Evolutionary conservation across 2,888 invertebrate species (phyloP), one percentile per base, ranked within the genome.

Genomic region (Lasioglossum pauxillum): DNA sequence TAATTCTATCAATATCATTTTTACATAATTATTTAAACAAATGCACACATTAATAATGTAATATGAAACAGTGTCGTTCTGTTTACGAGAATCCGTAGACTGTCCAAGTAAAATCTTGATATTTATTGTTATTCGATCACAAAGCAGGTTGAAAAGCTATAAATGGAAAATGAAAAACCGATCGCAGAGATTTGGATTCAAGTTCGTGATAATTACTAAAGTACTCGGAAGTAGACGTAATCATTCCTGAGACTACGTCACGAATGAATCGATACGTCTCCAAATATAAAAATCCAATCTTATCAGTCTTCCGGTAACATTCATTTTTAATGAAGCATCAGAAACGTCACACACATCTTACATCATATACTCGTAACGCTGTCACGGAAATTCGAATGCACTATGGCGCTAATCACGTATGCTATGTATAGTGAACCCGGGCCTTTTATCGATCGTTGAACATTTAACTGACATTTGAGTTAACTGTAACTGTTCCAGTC

Each of bases 271-370:
- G 64, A 67, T 67, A 35, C 16, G 23, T 35, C 64, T 49, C 44
- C 10, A 57, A 64, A 19, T 19, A 19, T 64, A 64, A 79, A 82
- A 79, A 57, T 35, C n/a, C 67, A 78, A 84, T 88, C 82, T 88
- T 84, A 86, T 88, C 86, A 78, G 12, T 35, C 75, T 80, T 86
- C 78, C 80, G 64, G 82, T 14, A 79, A 79, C 35, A 38, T 41
- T 49, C 35, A 60, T 35, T 74, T 80, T 77, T 67, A 77, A 88
- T 46, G 49, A 74, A 60, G 5, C 53, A 41, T 12, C n/a, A 60
- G 44, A 31, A 35, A 79, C 74, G 77, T 78, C 79, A 80, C 57
- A 76, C 44, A 12, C n/a, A 27, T 75, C 46, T 84, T 78, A 80
- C 72, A 75, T 86, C 81, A 67, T 64, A 23, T 35, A 19, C 57